Evolutionary conservation across 1,140 invertebrate genomes (phyloP).

Genomic region (Himalopsyche phryganea): DNA sequence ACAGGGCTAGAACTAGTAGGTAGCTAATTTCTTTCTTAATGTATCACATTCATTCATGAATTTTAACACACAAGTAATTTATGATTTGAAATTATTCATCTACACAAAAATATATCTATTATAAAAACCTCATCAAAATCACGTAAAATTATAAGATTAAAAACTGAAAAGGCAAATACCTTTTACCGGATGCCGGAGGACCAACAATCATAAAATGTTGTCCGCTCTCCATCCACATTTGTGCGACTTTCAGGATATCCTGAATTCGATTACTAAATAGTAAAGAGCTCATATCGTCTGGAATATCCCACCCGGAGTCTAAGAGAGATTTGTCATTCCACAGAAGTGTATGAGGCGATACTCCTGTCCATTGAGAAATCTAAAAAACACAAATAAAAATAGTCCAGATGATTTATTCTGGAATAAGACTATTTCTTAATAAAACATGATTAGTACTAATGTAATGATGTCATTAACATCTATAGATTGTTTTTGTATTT

Average conservation of each 20-base stretch:
- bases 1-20: no score
- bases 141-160: no score
- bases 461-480: no score
- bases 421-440: not conserved
- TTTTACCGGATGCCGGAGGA: constrained; percentile 29
- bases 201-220: constrained; percentile 32
- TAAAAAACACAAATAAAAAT: constrained; percentile 4
- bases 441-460: no score
- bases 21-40: no score
- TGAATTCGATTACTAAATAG: constrained; percentile 22
- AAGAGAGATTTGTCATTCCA: constrained; percentile 15
- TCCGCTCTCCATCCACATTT: constrained; percentile 22
- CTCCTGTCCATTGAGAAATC: constrained; percentile 30
- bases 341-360: constrained; percentile 28
- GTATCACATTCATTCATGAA: no score
- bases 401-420: not conserved
- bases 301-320: constrained; percentile 10
- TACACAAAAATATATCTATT: no score
- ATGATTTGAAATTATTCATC: no score
- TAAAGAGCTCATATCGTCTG: constrained; percentile 9
- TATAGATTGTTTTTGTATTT: no score
- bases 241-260: constrained; percentile 3
- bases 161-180: no score
- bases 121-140: no score
- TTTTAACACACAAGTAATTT: no score